phyloP scores from a whole-genome alignment of 2,113 vertebrate species.

The Hymenochirus boettgeri region DNA sequence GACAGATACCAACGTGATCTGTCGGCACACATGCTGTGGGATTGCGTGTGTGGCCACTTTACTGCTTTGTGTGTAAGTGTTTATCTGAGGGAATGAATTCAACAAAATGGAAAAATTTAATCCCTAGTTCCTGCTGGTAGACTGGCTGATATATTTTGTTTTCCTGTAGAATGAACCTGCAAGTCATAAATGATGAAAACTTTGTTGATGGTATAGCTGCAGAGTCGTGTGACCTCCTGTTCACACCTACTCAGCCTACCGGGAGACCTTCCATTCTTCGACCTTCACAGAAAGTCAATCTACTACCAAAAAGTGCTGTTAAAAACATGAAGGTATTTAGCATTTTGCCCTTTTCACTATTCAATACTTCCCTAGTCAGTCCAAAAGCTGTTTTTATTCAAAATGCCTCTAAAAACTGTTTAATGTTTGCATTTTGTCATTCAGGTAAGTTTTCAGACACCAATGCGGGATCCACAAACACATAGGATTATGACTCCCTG shows the following conservation, averaged over 20 bases:
- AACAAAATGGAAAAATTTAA: too few species aligned
- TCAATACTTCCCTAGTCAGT: too few species aligned
- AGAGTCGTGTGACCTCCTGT: constrained; percentile 62
- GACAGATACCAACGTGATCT: too few species aligned
- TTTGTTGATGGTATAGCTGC: constrained; percentile 49
- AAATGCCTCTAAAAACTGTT: too few species aligned
- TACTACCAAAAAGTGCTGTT: constrained; percentile 63
- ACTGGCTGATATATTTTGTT: too few species aligned
- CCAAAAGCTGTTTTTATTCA: too few species aligned
- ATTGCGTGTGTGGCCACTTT: too few species aligned
- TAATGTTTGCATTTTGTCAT: not conserved
- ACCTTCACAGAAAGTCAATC: constrained; percentile 79
- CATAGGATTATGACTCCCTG: constrained; percentile 75
- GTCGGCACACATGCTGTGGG: too few species aligned
- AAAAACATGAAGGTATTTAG: constrained; percentile 67
- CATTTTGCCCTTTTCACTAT: too few species aligned
- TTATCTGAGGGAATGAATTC: too few species aligned
- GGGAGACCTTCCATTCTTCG: constrained; percentile 79
- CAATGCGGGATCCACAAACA: constrained; percentile 80
- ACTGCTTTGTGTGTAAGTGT: too few species aligned
- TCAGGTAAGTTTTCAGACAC: constrained; percentile 92
- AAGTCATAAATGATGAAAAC: constrained; percentile 71
- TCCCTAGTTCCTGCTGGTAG: too few species aligned
- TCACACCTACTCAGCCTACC: constrained; percentile 61
- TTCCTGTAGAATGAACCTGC: constrained; percentile 79